Conservation (phyloP, 2,113 vertebrate species). For the Oreochromis aureus region DNA sequence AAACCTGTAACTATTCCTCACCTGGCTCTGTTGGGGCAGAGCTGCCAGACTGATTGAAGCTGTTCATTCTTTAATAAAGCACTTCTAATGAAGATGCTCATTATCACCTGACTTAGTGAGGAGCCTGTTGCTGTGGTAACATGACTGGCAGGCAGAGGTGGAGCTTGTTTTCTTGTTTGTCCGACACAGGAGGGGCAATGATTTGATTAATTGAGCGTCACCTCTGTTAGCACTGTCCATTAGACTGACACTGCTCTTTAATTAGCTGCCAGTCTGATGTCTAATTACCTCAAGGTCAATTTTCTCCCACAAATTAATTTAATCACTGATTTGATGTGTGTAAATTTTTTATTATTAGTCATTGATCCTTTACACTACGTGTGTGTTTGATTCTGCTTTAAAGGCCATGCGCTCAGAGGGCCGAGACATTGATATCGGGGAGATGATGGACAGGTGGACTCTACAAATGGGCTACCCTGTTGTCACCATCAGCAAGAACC, state of each 20-base stretch:
- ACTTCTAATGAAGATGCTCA: conserved; percentile 5
- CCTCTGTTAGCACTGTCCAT: background rate
- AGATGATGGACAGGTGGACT: conserved; percentile 98
- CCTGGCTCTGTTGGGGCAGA: background rate
- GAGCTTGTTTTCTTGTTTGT: background rate
- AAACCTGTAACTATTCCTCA: background rate
- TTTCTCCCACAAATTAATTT: background rate
- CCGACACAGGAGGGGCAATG: background rate
- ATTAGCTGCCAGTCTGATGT: background rate
- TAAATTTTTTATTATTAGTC: background rate
- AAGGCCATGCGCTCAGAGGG: conserved; percentile 91
- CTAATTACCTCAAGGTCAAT: background rate
- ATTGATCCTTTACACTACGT: background rate
- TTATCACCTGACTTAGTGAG: background rate
- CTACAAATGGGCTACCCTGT: conserved; percentile 98
- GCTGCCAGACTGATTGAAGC: background rate
- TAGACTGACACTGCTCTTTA: background rate
- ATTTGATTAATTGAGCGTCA: background rate
- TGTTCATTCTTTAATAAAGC: background rate
- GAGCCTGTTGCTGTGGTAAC: conserved; percentile 9
- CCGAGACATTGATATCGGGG: conserved; percentile 87
- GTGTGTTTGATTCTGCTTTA: background rate
- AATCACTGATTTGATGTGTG: background rate
- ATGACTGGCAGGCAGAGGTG: background rate
- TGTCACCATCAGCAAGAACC: conserved; percentile 88